A percentile compares a stretch with the other conserved stretches of the same genome.
Conservation (phyloP, 2,888 invertebrate species). For the Sussaba pulchella region DNA sequence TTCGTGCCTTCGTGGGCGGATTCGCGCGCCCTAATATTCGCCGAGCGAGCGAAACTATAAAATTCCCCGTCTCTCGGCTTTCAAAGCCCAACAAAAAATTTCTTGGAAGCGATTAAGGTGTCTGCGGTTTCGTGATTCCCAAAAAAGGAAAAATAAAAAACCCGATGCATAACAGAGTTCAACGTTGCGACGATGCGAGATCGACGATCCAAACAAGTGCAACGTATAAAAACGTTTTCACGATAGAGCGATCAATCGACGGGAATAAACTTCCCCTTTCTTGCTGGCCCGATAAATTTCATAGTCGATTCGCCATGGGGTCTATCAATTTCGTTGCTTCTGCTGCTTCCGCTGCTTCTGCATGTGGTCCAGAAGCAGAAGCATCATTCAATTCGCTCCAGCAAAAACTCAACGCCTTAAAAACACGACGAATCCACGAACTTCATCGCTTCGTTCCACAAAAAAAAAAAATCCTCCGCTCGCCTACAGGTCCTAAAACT, state of each 20-base stretch:
- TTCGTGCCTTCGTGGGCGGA: too few species aligned
- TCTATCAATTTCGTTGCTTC: slow-evolving; percentile 1
- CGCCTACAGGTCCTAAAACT: too few species aligned
- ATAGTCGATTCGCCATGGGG: slow-evolving; percentile 8
- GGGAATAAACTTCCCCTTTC: not conserved
- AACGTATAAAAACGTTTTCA: not conserved
- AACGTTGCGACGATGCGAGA: not conserved
- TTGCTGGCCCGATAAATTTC: slow-evolving; percentile 9
- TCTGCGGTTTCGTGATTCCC: slow-evolving; percentile 60
- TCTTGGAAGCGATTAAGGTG: slow-evolving; percentile 66
- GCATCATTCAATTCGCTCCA: not conserved
- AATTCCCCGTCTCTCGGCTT: slow-evolving; percentile 28
- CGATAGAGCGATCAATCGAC: not conserved
- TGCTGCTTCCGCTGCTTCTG: too few species aligned
- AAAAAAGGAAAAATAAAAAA: slow-evolving; percentile 1
- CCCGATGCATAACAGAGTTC: not conserved
- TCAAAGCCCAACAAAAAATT: slow-evolving; percentile 46
- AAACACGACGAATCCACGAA: slow-evolving; percentile 29
- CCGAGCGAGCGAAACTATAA: too few species aligned
- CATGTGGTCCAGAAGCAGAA: too few species aligned
- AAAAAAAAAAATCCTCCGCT: slow-evolving; percentile 60
- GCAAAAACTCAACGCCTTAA: slow-evolving; percentile 11
- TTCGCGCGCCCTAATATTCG: too few species aligned
- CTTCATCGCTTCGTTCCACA: slow-evolving; percentile 19
- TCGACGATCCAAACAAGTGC: not conserved